Conservation (phyloP, 2,113 vertebrate genomes). For the Ctenodactylus gundi region DNA sequence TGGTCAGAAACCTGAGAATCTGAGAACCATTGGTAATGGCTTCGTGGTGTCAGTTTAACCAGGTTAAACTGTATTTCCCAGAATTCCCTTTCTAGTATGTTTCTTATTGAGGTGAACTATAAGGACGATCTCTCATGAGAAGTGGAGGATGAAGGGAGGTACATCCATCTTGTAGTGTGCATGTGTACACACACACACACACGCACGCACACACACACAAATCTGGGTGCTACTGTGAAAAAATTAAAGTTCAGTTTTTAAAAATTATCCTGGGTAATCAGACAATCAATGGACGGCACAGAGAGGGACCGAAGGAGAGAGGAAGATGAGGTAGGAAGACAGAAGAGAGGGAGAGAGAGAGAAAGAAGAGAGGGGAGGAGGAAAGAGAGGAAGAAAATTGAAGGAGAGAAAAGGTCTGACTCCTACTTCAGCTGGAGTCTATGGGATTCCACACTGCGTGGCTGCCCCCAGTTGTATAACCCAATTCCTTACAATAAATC, state of each 20-base stretch:
- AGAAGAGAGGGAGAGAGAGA: accelerated
- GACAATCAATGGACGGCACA: neutral
- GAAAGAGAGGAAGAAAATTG: no score
- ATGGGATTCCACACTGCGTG: neutral
- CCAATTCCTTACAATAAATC: neutral
- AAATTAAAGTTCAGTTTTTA: neutral
- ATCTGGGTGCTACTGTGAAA: neutral
- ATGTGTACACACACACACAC: accelerated
- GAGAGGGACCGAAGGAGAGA: neutral
- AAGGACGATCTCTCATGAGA: neutral
- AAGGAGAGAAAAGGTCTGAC: neutral
- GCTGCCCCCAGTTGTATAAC: neutral
- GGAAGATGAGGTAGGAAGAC: no score
- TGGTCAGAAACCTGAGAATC: neutral
- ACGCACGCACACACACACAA: neutral
- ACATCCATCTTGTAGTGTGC: accelerated
- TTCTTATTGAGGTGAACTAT: neutral
- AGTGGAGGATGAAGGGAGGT: neutral
- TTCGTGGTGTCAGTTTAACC: neutral
- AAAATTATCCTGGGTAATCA: neutral
- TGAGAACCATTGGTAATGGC: neutral
- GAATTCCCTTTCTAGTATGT: neutral
- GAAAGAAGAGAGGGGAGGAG: accelerated
- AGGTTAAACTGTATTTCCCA: neutral
- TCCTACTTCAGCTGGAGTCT: neutral